These are phyloP conservation scores for Steatornis caripensis DNA, from an alignment of 2,113 vertebrate genomes.

Conservation along the genomic window DNA sequence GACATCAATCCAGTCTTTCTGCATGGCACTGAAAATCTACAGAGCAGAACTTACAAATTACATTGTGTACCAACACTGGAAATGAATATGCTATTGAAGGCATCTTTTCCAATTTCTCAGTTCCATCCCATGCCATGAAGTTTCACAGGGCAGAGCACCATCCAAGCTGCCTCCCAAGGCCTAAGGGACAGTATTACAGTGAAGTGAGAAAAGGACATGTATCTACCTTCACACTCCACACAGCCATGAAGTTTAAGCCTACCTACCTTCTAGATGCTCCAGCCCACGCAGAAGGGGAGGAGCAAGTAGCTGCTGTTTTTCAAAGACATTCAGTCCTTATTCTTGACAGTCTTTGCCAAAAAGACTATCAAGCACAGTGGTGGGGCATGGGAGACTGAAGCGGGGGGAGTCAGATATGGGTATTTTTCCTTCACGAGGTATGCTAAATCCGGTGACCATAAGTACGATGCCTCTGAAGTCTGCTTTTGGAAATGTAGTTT, in stretches of 20 bases:
- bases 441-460: neutral
- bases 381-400: too few species aligned
- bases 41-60: neutral
- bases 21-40: neutral
- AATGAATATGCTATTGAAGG: neutral
- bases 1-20: neutral
- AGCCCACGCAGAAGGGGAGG: neutral
- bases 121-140: neutral
- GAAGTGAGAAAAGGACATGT: rapidly evolving
- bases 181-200: neutral
- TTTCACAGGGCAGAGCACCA: neutral
- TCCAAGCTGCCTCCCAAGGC: neutral
- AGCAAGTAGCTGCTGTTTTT: neutral
- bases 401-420: neutral
- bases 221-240: neutral
- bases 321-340: neutral
- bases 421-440: neutral
- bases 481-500: constrained; percentile 42
- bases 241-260: neutral
- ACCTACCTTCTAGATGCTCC: neutral
- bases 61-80: neutral
- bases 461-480: neutral
- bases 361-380: neutral
- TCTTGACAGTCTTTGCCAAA: neutral
- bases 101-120: neutral